Conservation (phyloP, 2,888 invertebrate species). For the Agonopterix heracliana region DNA sequence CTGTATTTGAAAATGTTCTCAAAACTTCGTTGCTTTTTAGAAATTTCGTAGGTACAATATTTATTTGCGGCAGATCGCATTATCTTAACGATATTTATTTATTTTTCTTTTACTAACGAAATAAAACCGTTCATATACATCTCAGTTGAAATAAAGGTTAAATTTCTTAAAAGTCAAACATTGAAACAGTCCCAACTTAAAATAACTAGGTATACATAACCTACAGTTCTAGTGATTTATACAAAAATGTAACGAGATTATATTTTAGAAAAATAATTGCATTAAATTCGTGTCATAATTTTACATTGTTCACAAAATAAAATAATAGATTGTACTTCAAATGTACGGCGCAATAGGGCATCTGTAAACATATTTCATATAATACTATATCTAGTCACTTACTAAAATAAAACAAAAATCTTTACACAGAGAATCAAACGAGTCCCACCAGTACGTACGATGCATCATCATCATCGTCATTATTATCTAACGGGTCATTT, state of each 20-base stretch:
- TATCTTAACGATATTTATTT: no score
- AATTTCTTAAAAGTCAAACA: neutral
- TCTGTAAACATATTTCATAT: neutral
- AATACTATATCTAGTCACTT: conserved; percentile 10
- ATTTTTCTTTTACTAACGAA: no score
- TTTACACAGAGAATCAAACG: neutral
- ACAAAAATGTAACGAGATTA: conserved; percentile 56
- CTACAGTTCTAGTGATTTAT: conserved; percentile 11
- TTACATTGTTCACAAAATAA: conserved; percentile 1
- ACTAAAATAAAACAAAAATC: conserved; percentile 5
- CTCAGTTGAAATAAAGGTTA: no score
- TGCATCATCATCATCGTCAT: no score
- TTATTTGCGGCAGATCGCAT: no score
- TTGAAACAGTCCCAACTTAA: conserved; percentile 25
- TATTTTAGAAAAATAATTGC: conserved; percentile 50
- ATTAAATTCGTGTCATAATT: conserved; percentile 34
- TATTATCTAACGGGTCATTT: no score
- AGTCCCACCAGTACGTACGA: no score
- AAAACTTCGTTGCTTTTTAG: no score
- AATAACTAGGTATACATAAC: conserved; percentile 4
- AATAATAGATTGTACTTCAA: conserved; percentile 48
- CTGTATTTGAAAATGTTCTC: no score
- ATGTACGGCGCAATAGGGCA: conserved; percentile 26
- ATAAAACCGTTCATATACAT: no score
- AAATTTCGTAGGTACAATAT: no score